Percentiles rank a stretch among this genome's conserved stretches.
Conservation (phyloP, 2,113 vertebrate species). For the Urocynchramus pylzowi region DNA sequence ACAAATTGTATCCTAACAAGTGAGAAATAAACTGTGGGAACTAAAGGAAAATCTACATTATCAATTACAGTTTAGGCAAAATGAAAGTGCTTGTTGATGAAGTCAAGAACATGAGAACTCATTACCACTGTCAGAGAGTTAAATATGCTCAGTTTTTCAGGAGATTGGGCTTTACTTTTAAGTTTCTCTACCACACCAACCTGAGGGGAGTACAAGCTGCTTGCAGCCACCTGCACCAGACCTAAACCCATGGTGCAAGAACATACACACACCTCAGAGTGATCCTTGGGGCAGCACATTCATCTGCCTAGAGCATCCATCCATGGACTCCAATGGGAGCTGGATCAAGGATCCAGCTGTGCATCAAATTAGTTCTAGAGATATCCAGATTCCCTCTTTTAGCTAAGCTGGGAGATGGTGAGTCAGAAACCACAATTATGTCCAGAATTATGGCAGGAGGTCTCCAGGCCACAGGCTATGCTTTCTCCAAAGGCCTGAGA, state of each 20-base stretch:
- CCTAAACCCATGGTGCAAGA: neutral
- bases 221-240: neutral
- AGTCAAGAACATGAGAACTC: neutral
- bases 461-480: neutral
- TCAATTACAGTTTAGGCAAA: neutral
- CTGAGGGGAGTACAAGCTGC: neutral
- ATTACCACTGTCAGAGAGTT: neutral
- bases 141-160: neutral
- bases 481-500: neutral
- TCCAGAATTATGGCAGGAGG: neutral
- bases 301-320: neutral
- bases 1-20: neutral
- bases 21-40: neutral
- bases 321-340: neutral
- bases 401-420: neutral
- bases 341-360: neutral
- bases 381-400: neutral
- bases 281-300: neutral
- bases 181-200: neutral
- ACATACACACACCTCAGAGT: neutral
- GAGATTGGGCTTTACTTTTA: neutral
- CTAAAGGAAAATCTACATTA: neutral
- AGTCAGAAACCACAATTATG: neutral
- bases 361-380: neutral
- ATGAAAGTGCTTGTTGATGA: neutral